A percentile compares a stretch with the other conserved stretches of the same genome.
These are phyloP conservation scores for Simalia tracyae DNA, from an alignment of 2,797 vertebrate genomes.

Conservation along the genomic window DNA sequence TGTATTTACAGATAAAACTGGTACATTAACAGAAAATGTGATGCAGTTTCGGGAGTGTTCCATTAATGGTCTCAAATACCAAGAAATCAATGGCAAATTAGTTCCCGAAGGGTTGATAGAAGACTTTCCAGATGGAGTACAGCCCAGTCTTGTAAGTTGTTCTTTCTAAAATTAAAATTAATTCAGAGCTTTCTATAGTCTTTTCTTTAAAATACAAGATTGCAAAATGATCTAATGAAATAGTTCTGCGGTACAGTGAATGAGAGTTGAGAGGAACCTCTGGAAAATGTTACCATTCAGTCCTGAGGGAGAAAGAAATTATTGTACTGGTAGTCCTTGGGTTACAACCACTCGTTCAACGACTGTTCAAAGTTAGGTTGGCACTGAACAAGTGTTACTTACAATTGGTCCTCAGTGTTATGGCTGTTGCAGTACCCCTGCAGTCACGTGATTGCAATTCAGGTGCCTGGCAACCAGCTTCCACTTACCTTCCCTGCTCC, in stretches of 20 bases:
- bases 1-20: slow-evolving; percentile 97
- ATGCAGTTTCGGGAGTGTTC: slow-evolving; percentile 98
- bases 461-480: too few relatives aligned
- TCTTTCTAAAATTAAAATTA: slow-evolving; percentile 33
- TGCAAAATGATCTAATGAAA: slow-evolving; percentile 2
- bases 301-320: not conserved
- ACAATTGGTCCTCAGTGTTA: too few relatives aligned
- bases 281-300: too few relatives aligned
- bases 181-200: not conserved
- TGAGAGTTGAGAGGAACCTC: not conserved
- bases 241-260: not conserved
- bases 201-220: slow-evolving; percentile 17
- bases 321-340: too few relatives aligned
- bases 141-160: slow-evolving; percentile 71
- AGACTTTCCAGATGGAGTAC: slow-evolving; percentile 80
- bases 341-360: too few relatives aligned
- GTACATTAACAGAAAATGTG: slow-evolving; percentile 96
- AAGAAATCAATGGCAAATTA: slow-evolving; percentile 91
- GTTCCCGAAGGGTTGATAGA: slow-evolving; percentile 89
- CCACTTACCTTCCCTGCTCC: too few relatives aligned
- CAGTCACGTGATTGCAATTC: too few relatives aligned
- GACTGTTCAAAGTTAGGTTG: too few relatives aligned
- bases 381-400: too few relatives aligned
- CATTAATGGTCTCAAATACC: slow-evolving; percentile 92
- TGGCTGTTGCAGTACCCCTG: too few relatives aligned